Evolutionary conservation across 2,113 vertebrate genomes (phyloP), one percentile per base, ranked within the genome.

Genomic region (Lathamus discolor): DNA sequence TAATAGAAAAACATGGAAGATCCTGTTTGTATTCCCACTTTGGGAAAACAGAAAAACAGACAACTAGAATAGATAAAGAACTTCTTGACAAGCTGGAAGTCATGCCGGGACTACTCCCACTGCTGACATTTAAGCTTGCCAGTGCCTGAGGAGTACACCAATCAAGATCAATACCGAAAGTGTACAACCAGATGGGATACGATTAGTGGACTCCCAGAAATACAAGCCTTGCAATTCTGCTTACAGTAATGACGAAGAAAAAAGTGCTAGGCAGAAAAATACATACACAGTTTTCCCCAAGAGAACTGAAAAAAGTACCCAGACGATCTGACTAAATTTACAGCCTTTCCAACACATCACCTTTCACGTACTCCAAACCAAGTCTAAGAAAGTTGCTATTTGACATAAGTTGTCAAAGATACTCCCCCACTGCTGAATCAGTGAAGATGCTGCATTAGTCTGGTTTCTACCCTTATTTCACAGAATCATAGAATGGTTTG

Each of bases 101-200:
- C 93, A 88, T 2, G 5, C 70, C 63, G 23, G n/a, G 75, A 95
- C 75, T 95, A 96, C 90, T 91, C 96, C 96, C 85, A 96, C 92
- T 80, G 54, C 82, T 95, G 94, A 96, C 93, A 97, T 97, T 97
- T 95, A 94, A 90, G 94, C 72, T 77, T 96, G 94, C 93, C 96
- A 97, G 63, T 83, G 90, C 87, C 81, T 87, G 70, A 80, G 49
- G 66, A 94, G 17, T 54, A 49, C 49, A 92, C 70, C 84, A 88
- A 70, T 79, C 62, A 80, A 80, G 75, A 97, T 90, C 90, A 91
- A 85, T 87, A 90, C 37, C 44, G 44, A 88, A 79, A 55, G 70
- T 57, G 6, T 8, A 66, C 57, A 93, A 94, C 68, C 93, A 96
- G 93, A 97, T 93, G 93, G 92, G 33, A 90, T 31, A 75, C 54